These are phyloP conservation scores for Zeuzera pyrina DNA, from an alignment of 2,888 invertebrate species.

Conservation along the genomic window DNA sequence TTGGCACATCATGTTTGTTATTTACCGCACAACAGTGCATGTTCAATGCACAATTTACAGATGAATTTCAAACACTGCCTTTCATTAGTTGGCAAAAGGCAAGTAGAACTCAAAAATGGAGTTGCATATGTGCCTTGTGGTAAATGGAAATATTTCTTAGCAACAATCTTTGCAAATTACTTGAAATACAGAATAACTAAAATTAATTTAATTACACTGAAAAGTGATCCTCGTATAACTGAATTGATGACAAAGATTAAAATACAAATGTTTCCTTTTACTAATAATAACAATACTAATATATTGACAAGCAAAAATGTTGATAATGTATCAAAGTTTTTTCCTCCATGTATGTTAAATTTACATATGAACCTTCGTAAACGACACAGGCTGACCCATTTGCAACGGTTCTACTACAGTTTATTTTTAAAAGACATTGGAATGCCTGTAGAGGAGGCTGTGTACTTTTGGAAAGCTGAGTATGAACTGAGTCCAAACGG, in stretches of 20 bases:
- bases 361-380: constrained; percentile 66
- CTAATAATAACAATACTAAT: constrained; percentile 16
- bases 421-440: constrained; percentile 82
- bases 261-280: constrained; percentile 20
- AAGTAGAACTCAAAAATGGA: constrained; percentile 67
- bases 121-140: constrained; percentile 67
- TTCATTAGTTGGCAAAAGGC: constrained; percentile 62
- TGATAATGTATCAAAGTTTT: constrained; percentile 44
- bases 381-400: constrained; percentile 77
- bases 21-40: constrained; percentile 26
- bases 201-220: constrained; percentile 30
- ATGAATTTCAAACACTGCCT: constrained; percentile 72
- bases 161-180: constrained; percentile 58
- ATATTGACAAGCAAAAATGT: constrained; percentile 46
- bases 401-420: constrained; percentile 76
- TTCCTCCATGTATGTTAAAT: constrained; percentile 79
- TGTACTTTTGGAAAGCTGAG: constrained; percentile 77
- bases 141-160: constrained; percentile 67
- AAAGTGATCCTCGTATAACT: constrained; percentile 44
- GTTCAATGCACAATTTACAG: constrained; percentile 35
- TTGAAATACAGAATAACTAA: constrained; percentile 38
- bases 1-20: constrained; percentile 42
- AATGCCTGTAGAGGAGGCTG: constrained; percentile 75
- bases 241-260: constrained; percentile 38
- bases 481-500: constrained; percentile 68